Conservation (phyloP, 2,797 vertebrate genomes). For the Ptychadena robeensis region DNA sequence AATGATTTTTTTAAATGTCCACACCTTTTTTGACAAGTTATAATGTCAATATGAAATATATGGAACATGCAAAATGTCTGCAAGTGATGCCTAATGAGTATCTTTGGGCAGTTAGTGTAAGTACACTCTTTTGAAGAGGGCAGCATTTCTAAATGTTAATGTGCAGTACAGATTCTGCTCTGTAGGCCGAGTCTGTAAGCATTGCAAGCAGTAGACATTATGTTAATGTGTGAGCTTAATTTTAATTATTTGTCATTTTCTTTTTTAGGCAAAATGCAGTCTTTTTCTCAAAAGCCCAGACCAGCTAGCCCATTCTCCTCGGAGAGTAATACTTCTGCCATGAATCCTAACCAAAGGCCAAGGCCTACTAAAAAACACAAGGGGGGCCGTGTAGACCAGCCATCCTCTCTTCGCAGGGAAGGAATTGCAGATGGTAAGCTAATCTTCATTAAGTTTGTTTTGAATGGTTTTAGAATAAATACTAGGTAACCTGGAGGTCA, state of each 20-base stretch:
- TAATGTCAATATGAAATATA: too few species aligned
- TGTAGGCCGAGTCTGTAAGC: not conserved
- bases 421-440: conserved; percentile 90
- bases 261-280: conserved; percentile 88
- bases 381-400: conserved; percentile 83
- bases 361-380: conserved; percentile 93
- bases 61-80: too few species aligned
- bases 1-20: too few species aligned
- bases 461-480: not conserved
- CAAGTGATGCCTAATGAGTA: too few species aligned
- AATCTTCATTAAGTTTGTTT: not conserved
- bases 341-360: conserved; percentile 89
- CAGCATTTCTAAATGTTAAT: not conserved
- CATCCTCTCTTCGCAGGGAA: conserved; percentile 88
- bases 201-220: too few species aligned
- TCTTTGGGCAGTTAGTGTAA: not conserved
- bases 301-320: conserved; percentile 96
- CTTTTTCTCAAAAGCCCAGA: conserved; percentile 84
- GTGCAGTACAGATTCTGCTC: too few species aligned
- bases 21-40: too few species aligned
- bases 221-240: too few species aligned
- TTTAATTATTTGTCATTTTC: conserved; percentile 6
- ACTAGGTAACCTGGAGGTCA: not conserved
- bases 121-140: not conserved
- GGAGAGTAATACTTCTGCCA: conserved; percentile 89